phyloP scores from a whole-genome alignment of 2,797 vertebrate genomes.

The Labeo calbasu region DNA sequence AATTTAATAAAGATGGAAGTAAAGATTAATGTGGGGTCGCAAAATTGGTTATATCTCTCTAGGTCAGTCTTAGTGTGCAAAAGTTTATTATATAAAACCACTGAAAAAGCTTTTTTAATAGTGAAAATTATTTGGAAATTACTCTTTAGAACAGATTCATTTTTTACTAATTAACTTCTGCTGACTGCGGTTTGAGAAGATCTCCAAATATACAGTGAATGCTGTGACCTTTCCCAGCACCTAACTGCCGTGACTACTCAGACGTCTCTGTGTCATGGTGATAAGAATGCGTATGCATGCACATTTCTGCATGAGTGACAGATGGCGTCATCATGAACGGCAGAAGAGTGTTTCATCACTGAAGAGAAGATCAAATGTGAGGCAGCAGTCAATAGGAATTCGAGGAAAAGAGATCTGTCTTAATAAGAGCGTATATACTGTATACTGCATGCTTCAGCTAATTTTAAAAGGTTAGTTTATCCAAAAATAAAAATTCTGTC shows the following conservation, averaged over 20 bases:
- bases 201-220: background rate
- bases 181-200: background rate
- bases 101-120: background rate
- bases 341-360: conserved; percentile 39
- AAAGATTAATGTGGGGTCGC: background rate
- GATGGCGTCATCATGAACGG: conserved; percentile 52
- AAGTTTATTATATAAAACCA: background rate
- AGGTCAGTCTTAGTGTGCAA: background rate
- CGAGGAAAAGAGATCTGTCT: background rate
- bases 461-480: background rate
- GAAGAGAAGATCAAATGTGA: conserved; percentile 38
- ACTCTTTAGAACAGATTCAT: background rate
- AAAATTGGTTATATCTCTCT: background rate
- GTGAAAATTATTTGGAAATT: background rate
- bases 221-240: conserved; percentile 4
- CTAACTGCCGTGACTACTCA: conserved; percentile 25
- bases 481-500: too few species aligned
- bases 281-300: conserved; percentile 25
- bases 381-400: conserved; percentile 5
- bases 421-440: background rate
- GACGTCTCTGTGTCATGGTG: conserved; percentile 25
- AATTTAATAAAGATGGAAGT: background rate
- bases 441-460: background rate
- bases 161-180: background rate
- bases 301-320: conserved; percentile 47